phyloP scores from a whole-genome alignment of 2,113 vertebrate genomes.

The Pterocles gutturalis region DNA sequence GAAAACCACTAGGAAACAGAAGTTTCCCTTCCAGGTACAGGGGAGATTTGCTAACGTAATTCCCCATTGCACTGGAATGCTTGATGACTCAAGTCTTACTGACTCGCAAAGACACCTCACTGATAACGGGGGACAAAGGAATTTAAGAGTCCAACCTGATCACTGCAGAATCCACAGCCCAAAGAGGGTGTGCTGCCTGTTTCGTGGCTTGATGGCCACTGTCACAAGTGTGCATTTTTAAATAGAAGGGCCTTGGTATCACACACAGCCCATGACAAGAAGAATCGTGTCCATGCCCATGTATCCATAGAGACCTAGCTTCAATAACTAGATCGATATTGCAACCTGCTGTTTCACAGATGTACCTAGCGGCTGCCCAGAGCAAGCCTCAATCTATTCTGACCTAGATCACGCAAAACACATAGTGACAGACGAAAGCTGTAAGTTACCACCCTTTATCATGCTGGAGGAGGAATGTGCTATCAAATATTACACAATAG shows the following conservation, averaged over 20 bases:
- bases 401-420: neutral
- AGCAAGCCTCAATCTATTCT: neutral
- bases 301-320: neutral
- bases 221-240: neutral
- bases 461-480: neutral
- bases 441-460: neutral
- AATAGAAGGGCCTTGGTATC: neutral
- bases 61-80: neutral
- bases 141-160: fast-evolving
- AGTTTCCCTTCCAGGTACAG: neutral
- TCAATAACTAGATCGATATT: neutral
- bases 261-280: neutral
- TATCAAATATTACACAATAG: neutral
- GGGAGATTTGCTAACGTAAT: neutral
- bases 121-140: neutral
- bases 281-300: fast-evolving
- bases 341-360: neutral
- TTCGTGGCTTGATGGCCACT: fast-evolving
- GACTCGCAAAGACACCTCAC: neutral
- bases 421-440: neutral
- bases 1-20: neutral
- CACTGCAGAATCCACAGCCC: neutral
- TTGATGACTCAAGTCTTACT: neutral
- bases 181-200: fast-evolving
- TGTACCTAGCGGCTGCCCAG: neutral